phyloP scores from a whole-genome alignment of 37 sponge, comb jelly and placozoan genomes.

The Ephydatia muelleri region DNA sequence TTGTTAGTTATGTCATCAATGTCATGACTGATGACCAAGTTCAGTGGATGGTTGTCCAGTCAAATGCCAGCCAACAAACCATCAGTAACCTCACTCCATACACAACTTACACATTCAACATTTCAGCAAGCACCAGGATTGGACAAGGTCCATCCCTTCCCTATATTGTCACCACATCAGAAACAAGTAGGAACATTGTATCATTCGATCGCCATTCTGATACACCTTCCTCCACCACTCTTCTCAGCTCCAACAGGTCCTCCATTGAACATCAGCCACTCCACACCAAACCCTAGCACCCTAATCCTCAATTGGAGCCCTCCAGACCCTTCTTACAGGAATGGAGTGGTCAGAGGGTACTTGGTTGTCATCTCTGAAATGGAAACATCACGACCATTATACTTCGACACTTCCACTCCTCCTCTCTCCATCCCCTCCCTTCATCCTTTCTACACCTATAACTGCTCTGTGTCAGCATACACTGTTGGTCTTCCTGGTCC shows the following conservation, averaged over 20 bases:
- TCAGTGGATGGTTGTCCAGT: neutral
- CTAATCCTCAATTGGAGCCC: slow-evolving; percentile 26
- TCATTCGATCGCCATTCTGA: neutral
- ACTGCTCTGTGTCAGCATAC: slow-evolving; percentile 25
- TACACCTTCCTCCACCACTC: neutral
- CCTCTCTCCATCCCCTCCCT: slow-evolving; percentile 8
- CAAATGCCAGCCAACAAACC: neutral
- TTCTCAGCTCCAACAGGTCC: slow-evolving; percentile 28
- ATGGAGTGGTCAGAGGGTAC: slow-evolving; percentile 37
- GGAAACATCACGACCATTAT: neutral
- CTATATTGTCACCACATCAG: neutral
- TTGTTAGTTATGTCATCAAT: neutral
- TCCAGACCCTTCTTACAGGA: slow-evolving; percentile 15
- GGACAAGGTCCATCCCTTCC: slow-evolving; percentile 19
- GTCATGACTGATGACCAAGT: neutral
- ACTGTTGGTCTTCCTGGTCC: slow-evolving; percentile 41
- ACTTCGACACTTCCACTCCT: slow-evolving; percentile 5
- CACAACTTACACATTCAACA: neutral
- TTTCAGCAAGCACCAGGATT: slow-evolving; percentile 10
- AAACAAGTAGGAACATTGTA: neutral
- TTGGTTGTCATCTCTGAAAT: slow-evolving; percentile 8
- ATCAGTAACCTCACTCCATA: slow-evolving; percentile 8
- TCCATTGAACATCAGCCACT: slow-evolving; percentile 6
- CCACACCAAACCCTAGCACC: slow-evolving; percentile 1
- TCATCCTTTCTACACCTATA: slow-evolving; percentile 57